A percentile compares a stretch with the other conserved stretches of the same genome.
Evolutionary conservation across 1,140 invertebrate genomes (phyloP).

Genomic region (Nephotettix cincticeps): DNA sequence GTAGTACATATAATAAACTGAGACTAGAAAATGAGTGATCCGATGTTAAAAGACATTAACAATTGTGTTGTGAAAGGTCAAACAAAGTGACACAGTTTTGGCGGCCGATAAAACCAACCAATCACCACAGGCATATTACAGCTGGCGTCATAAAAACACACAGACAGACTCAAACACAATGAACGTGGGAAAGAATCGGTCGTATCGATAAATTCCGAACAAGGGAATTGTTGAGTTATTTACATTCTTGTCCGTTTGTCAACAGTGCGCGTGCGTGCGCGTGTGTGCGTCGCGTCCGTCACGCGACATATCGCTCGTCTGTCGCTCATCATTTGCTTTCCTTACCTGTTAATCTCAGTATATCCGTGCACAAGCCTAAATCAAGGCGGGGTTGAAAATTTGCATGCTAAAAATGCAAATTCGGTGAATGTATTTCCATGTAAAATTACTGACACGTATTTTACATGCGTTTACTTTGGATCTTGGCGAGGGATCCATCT

Average conservation of each 20-base stretch:
- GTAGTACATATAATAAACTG: no score
- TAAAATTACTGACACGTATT: conserved; percentile 16
- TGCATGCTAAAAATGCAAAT: conserved; percentile 15
- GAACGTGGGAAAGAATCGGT: not conserved
- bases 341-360: not conserved
- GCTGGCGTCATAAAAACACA: not conserved
- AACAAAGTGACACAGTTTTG: conserved; percentile 8
- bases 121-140: not conserved
- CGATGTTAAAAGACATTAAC: no score
- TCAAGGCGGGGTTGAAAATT: conserved; percentile 2
- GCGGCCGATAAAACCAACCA: not conserved
- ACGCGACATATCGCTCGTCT: not conserved
- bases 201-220: conserved; percentile 12
- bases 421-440: conserved; percentile 20
- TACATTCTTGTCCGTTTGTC: not conserved
- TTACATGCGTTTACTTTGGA: conserved; percentile 17
- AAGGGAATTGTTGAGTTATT: conserved; percentile 17
- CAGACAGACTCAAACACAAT: not conserved
- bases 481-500: conserved; percentile 3
- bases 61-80: not conserved
- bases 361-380: not conserved
- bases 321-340: not conserved
- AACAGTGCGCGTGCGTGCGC: not conserved
- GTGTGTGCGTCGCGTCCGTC: not conserved
- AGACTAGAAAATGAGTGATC: no score